Evolutionary conservation across 1,140 invertebrate species (phyloP), one percentile per base, ranked within the genome.

Genomic region (Drosophila littoralis): DNA sequence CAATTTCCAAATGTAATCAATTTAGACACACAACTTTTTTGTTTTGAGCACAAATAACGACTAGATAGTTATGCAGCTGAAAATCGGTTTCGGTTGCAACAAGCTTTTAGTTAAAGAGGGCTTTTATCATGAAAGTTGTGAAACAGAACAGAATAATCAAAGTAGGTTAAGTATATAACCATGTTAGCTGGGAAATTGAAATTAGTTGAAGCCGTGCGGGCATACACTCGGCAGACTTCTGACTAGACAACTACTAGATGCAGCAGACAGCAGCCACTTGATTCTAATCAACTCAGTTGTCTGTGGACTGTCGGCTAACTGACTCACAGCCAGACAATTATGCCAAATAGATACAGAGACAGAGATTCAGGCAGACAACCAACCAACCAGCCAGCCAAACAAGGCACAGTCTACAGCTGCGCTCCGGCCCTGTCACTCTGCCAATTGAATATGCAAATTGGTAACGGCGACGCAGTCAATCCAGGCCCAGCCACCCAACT

Each of bases 401-500:
- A 35, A 36, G 40, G 42, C 54, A 58, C 17, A 60, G 32, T 22
- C 66, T 72, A 33, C 48, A 42, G 40, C 68, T 72, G 40, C 36
- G 38, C 46, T 64, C 32, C 45, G 45, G 59, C 54, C 54, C 68
- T 75, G 74, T 55, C 68, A 72, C 69, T 77, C 46, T 64, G 60
- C 59, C 75, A 77, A 77, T 77, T 77, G 75, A 77, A 77, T 77
- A 77, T 77, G 75, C 75, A 77, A 77, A 77, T 77, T 77, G 75
- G 70, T 61, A 71, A 60, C 48, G 43, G 52, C 67, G 50, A 50
- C 42, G 45, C 59, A 71, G 67, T 70, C 72, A 70, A 70, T 75
- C 66, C 72, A 57, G 35, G 17, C 4, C 22, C 22, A 54, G 35
- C 33, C 33, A 65, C 42, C 35, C 61, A 50, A 33, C 32, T 54